Base-by-base conservation (phyloP, 2,888 invertebrate species). In the Ennomos erosarius region DNA sequence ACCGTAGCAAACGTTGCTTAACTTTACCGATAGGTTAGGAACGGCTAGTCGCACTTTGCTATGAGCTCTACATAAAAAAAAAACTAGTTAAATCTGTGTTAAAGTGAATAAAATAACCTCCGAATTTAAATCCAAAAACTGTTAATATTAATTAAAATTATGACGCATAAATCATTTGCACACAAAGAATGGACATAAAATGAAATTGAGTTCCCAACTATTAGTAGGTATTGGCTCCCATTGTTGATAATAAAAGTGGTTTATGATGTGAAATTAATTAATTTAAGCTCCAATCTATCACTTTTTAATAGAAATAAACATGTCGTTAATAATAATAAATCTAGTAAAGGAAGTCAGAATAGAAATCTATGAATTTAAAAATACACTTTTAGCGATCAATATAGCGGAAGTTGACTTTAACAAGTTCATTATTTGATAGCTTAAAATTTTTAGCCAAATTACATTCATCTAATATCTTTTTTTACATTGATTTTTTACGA, bases 181-280 rank as follows among this genome's bases (percentile, higher is more conserved):
- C 65, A 69, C 69, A 69, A 69, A 69, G 67, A 67, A 45, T 38
- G 35, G 16, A 55, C 55, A 62, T 69, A 65, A 65, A 69, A 65
- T 45, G 55, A 64, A 69, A 69, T 65, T 60, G 62, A 61, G 55
- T 64, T 50, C 46, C 57, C 49, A 26, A 60, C 51, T 57, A 64
- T 45, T 46, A 49, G 48, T 26, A 26, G 26, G 26, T 61, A 53
- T 59, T 45, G 43, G 45, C 43, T 46, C 53, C 62, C 54, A 64
- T 61, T 69, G 69, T 67, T 62, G 67, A 67, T 67, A 65, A 48
- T 65, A 64, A 67, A 69, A 64, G 47, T 52, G 10, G 52, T 69
- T 69, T 67, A 69, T 65, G 62, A 60, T 62, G 62, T 58, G 59
- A 65, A 64, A 62, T 67, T 65, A 64, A 67, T 69, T 67, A 64